These are phyloP conservation scores for Rousettus madagascariensis DNA, from an alignment of 2,797 vertebrate species.

Conservation along the genomic window DNA sequence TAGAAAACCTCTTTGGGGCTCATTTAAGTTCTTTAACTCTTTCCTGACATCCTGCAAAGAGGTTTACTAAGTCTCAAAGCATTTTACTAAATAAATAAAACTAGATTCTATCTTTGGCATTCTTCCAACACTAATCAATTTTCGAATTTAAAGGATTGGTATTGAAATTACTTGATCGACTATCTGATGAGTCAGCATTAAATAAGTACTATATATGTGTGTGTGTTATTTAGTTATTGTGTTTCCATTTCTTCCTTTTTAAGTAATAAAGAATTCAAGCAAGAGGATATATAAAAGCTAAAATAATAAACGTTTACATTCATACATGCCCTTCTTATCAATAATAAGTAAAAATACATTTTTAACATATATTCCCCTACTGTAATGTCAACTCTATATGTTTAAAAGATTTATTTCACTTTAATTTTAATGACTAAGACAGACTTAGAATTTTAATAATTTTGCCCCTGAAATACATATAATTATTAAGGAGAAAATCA, in stretches of 20 bases:
- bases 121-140: constrained; percentile 26
- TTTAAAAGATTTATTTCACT: constrained; percentile 1
- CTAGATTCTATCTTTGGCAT: neutral
- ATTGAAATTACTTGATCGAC: neutral
- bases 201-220: neutral
- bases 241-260: neutral
- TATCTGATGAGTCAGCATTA: neutral
- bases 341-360: neutral
- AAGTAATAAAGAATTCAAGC: constrained; percentile 25
- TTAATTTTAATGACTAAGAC: neutral
- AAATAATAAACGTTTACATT: neutral
- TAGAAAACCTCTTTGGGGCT: neutral
- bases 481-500: neutral
- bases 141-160: neutral
- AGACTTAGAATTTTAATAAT: constrained; percentile 36
- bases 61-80: neutral
- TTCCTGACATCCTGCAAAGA: constrained; percentile 9
- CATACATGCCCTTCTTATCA: neutral
- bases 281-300: neutral
- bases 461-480: neutral
- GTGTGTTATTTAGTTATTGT: neutral
- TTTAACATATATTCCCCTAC: neutral
- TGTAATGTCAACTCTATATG: neutral
- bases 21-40: constrained; percentile 47
- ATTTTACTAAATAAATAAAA: constrained; percentile 16